A percentile compares a stretch with the other conserved stretches of the same genome.
Conservation (phyloP, 1,140 invertebrate species). For the Drosophila tsacasi region DNA sequence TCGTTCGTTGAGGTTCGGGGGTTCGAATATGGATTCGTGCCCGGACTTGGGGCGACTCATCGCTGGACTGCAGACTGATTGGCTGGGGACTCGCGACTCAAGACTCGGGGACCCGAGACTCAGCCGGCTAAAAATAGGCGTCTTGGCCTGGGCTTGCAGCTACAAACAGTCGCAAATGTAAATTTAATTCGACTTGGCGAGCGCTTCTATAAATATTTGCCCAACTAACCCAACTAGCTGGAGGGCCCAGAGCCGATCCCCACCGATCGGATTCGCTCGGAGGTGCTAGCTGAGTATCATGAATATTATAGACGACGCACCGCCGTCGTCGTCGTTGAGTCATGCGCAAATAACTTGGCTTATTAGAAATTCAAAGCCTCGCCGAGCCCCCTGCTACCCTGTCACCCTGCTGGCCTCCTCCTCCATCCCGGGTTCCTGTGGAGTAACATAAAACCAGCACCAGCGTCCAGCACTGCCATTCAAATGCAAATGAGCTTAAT, state of each 20-base stretch:
- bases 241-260: slow-evolving; percentile 1
- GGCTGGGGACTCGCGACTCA: slow-evolving; percentile 37
- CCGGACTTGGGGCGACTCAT: slow-evolving; percentile 11
- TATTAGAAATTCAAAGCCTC: slow-evolving; percentile 78
- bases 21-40: slow-evolving; percentile 14
- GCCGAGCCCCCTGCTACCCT: not conserved
- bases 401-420: not conserved
- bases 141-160: slow-evolving; percentile 25
- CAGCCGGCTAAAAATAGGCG: slow-evolving; percentile 62
- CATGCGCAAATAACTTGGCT: slow-evolving; percentile 82
- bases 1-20: slow-evolving; percentile 15
- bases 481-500: slow-evolving; percentile 82
- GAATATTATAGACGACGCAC: slow-evolving; percentile 71
- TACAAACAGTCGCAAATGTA: slow-evolving; percentile 19
- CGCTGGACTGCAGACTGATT: slow-evolving; percentile 58
- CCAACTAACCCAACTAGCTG: slow-evolving; percentile 67
- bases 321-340: slow-evolving; percentile 64
- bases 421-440: slow-evolving; percentile 13
- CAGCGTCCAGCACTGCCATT: slow-evolving; percentile 53
- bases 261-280: not conserved
- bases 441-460: slow-evolving; percentile 75
- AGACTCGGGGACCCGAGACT: slow-evolving; percentile 14
- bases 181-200: slow-evolving; percentile 37
- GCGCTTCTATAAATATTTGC: slow-evolving; percentile 78
- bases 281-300: slow-evolving; percentile 52